These are phyloP conservation scores for Xiphorhynchus erythropygius DNA, from an alignment of 2,797 vertebrate species.

Conservation along the genomic window DNA sequence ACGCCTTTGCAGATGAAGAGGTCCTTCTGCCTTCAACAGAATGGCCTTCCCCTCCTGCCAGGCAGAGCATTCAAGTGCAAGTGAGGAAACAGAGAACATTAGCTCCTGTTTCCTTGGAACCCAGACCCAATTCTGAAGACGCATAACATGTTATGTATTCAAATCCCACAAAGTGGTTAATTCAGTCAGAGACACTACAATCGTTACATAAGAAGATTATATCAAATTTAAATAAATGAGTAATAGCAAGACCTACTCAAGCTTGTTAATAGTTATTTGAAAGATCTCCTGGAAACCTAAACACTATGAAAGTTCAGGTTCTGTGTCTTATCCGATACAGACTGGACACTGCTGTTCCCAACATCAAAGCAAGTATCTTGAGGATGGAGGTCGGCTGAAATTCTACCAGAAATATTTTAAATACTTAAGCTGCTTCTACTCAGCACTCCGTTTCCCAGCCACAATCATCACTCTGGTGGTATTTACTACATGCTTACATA, in stretches of 20 bases:
- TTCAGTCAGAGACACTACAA: background rate
- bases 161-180: background rate
- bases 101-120: background rate
- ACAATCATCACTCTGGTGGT: background rate
- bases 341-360: fast-evolving
- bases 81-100: background rate
- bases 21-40: background rate
- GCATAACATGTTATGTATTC: background rate
- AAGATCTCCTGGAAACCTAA: background rate
- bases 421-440: background rate
- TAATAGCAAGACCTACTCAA: background rate
- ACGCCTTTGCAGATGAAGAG: background rate
- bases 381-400: background rate
- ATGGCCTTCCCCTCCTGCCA: background rate
- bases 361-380: background rate
- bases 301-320: background rate
- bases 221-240: background rate
- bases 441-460: background rate
- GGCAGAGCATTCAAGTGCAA: background rate
- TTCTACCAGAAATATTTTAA: background rate
- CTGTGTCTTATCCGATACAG: background rate
- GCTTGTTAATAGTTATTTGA: background rate
- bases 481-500: background rate
- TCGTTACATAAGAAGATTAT: background rate
- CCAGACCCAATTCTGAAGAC: background rate